Conservation (phyloP, 2,113 vertebrate species). For the Macaca nemestrina region DNA sequence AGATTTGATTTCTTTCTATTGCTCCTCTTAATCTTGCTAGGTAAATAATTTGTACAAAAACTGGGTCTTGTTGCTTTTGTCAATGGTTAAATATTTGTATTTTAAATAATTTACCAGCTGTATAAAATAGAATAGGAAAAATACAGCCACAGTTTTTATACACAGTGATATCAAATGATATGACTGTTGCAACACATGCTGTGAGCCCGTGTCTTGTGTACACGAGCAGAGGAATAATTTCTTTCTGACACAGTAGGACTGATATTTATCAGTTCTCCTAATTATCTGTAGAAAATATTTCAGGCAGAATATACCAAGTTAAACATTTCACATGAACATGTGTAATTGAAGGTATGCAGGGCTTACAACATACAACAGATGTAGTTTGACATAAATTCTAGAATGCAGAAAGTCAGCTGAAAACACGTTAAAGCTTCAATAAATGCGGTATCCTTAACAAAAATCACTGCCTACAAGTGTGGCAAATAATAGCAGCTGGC, state of each 20-base stretch:
- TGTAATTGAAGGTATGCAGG: not conserved
- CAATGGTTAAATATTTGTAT: not conserved
- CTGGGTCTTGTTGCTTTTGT: not conserved
- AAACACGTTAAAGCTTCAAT: conserved; percentile 47
- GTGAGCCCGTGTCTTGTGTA: not conserved
- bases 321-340: not conserved
- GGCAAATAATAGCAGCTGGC: conserved; percentile 69
- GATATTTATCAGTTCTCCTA: not conserved
- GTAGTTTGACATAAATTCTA: not conserved
- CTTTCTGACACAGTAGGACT: not conserved
- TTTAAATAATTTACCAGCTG: not conserved
- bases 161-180: not conserved
- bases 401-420: conserved; percentile 13
- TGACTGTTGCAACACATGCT: rapidly evolving
- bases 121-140: not conserved
- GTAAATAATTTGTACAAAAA: not conserved
- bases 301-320: not conserved
- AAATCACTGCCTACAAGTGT: conserved; percentile 50
- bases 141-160: not conserved
- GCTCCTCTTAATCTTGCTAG: not conserved
- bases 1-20: not conserved
- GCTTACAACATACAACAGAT: not conserved
- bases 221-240: not conserved
- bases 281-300: conserved; percentile 40
- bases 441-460: conserved; percentile 53